phyloP scores from a whole-genome alignment of 2,888 invertebrate species.

The Conomelus anceps region DNA sequence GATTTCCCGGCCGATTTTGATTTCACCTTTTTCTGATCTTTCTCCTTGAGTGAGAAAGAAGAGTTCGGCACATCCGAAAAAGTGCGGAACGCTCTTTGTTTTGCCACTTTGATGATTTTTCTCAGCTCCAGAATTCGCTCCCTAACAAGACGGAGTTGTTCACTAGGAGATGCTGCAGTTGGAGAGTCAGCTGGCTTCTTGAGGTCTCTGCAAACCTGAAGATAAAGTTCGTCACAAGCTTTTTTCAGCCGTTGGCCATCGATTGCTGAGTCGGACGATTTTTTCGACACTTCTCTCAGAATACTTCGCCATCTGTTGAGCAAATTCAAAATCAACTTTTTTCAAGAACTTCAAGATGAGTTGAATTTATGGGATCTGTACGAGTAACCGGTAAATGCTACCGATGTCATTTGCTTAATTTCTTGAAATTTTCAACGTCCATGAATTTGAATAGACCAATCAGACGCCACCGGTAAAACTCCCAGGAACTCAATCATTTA shows the following conservation, averaged over 20 bases:
- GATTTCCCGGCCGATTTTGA: neutral
- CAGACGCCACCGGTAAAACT: no score
- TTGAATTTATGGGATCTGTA: no score
- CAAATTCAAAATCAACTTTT: no score
- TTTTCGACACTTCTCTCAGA: neutral
- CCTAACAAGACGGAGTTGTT: neutral
- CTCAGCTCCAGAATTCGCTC: neutral
- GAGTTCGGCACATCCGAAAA: neutral
- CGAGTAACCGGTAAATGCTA: no score
- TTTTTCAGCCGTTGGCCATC: neutral
- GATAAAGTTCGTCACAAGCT: conserved; percentile 4
- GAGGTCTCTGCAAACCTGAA: neutral
- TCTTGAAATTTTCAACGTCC: no score
- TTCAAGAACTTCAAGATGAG: no score
- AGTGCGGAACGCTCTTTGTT: neutral
- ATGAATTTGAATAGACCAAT: no score
- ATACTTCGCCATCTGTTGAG: neutral
- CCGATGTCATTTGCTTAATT: no score
- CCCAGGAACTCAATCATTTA: no score
- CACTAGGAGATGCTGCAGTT: neutral
- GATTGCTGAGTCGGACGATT: neutral
- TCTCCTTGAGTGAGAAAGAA: neutral
- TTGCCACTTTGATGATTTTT: neutral
- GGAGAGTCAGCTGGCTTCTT: neutral
- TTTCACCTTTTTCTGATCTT: neutral